Conservation (phyloP, 2,113 vertebrate species). For the Sinocyclocheilus anophthalmus region DNA sequence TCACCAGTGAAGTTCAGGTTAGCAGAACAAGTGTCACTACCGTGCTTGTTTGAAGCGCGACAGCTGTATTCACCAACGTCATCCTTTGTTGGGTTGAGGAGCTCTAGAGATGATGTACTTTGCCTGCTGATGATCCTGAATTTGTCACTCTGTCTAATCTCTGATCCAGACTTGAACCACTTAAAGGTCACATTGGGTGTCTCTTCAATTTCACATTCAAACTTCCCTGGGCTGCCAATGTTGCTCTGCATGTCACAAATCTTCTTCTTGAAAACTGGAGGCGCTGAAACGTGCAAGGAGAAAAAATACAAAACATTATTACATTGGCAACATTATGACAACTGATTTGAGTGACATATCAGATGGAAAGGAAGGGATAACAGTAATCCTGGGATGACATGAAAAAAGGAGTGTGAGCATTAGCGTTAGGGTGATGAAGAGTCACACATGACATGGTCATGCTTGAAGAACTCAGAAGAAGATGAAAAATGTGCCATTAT, state of each 20-base stretch:
- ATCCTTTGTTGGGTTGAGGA: constrained; percentile 83
- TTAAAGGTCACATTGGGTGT: constrained; percentile 88
- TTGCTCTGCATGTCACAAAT: constrained; percentile 85
- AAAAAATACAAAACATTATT: constrained; percentile 34
- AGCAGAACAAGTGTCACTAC: constrained; percentile 88
- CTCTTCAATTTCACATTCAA: constrained; percentile 89
- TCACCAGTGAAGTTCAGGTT: constrained; percentile 88
- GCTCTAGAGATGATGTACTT: constrained; percentile 86
- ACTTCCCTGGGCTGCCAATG: constrained; percentile 85
- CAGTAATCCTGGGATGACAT: constrained; percentile 72
- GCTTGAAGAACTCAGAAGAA: constrained; percentile 48
- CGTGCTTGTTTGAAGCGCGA: constrained; percentile 89
- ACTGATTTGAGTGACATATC: constrained; percentile 45
- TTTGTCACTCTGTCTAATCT: constrained; percentile 89
- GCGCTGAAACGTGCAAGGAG: constrained; percentile 73
- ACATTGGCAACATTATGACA: constrained; percentile 14
- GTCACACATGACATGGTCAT: constrained; percentile 59
- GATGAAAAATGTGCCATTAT: constrained; percentile 62
- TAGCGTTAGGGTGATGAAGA: constrained; percentile 53
- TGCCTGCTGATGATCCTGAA: constrained; percentile 82
- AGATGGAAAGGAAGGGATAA: constrained; percentile 57
- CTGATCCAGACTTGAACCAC: constrained; percentile 90
- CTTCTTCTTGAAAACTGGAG: constrained; percentile 86
- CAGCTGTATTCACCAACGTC: constrained; percentile 91
- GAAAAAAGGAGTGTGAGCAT: constrained; percentile 67